Evolutionary conservation across 2,888 invertebrate genomes (phyloP).

Genomic region (Syrista parreyssii): DNA sequence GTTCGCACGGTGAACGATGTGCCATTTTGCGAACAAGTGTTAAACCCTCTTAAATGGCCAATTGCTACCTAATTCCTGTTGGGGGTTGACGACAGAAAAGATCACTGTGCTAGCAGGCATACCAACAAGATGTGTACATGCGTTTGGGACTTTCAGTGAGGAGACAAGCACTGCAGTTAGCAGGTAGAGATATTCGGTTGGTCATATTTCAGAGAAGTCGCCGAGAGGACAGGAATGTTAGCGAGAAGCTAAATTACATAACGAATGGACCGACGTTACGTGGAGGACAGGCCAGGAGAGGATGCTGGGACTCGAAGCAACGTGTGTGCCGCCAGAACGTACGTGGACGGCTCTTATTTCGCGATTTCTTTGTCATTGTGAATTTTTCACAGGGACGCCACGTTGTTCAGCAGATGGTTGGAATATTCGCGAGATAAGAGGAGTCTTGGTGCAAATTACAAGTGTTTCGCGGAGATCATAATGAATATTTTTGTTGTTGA

Average conservation of each 20-base stretch:
- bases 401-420: not conserved
- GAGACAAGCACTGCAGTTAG: slow-evolving; percentile 28
- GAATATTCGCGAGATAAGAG: not conserved
- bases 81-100: not conserved
- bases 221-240: slow-evolving; percentile 36
- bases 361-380: not conserved
- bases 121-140: slow-evolving; percentile 1
- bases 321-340: not conserved
- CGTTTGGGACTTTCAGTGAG: not conserved
- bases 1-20: not conserved
- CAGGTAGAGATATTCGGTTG: slow-evolving; percentile 41
- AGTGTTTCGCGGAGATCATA: not conserved
- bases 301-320: not conserved
- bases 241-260: slow-evolving; percentile 39
- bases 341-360: not conserved
- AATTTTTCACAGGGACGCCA: not conserved
- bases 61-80: slow-evolving; percentile 2
- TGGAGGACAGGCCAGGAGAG: not conserved
- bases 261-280: slow-evolving; percentile 30
- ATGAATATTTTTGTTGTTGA: not conserved
- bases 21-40: not conserved
- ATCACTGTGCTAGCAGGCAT: not conserved
- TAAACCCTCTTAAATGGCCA: not conserved
- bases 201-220: slow-evolving; percentile 38
- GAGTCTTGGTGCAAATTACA: not conserved